These are phyloP conservation scores for Eufriesea mexicana DNA, from an alignment of 1,140 invertebrate species.

Conservation along the genomic window DNA sequence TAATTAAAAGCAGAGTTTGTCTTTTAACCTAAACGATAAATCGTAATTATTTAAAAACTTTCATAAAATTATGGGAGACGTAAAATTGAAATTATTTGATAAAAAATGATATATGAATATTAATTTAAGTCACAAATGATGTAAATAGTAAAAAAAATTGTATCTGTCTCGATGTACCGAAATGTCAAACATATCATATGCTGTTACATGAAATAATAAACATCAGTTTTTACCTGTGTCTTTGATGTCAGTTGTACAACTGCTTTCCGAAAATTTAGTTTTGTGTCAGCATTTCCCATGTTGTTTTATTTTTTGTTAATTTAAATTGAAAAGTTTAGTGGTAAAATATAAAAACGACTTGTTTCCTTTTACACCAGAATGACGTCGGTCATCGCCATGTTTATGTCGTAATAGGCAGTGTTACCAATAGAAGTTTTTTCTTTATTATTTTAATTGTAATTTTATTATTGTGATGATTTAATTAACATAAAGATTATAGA, in stretches of 20 bases:
- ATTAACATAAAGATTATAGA: neutral
- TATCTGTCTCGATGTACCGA: conserved; percentile 4
- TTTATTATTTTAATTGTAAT: neutral
- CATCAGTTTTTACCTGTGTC: conserved; percentile 88
- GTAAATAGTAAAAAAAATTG: neutral
- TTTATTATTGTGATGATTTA: neutral
- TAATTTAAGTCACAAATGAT: neutral
- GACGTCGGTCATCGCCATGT: conserved; percentile 54
- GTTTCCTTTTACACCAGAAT: conserved; percentile 44
- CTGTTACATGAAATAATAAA: conserved; percentile 33
- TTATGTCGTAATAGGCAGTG: conserved; percentile 41
- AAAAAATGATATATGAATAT: neutral
- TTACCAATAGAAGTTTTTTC: conserved; percentile 34
- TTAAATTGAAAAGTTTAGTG: conserved; percentile 17
- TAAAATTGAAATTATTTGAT: neutral
- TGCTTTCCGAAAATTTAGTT: conserved; percentile 98
- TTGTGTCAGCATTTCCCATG: conserved; percentile 99
- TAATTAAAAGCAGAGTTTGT: neutral
- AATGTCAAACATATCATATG: conserved; percentile 60
- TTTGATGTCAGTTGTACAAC: conserved; percentile 98
- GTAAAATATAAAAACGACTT: conserved; percentile 38
- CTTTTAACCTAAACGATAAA: conserved; percentile 5
- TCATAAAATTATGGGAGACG: too few species aligned
- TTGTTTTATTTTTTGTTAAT: neutral
- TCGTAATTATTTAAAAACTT: neutral